phyloP scores from a whole-genome alignment of 2,113 vertebrate genomes.

The Pimephales promelas region DNA sequence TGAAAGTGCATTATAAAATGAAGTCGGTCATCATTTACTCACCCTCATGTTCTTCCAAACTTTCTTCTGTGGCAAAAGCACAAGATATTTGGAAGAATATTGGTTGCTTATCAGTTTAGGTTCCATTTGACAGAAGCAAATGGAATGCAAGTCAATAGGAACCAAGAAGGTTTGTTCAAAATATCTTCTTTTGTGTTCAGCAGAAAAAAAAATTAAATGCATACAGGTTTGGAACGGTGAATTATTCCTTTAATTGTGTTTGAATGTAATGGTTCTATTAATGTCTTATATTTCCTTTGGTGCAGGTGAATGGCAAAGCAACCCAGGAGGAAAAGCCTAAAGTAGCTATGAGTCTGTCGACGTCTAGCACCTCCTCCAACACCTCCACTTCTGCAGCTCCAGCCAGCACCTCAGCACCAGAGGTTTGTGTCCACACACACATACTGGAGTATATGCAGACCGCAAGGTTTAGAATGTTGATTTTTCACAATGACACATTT shows the following conservation, averaged over 20 bases:
- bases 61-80: background rate
- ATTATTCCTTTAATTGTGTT: too few species aligned
- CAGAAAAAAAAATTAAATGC: background rate
- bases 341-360: conserved; percentile 70
- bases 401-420: conserved; percentile 60
- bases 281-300: background rate
- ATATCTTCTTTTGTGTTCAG: background rate
- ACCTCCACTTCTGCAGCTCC: conserved; percentile 67
- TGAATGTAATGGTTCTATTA: background rate
- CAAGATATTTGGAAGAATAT: background rate
- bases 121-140: background rate
- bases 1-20: background rate
- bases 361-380: conserved; percentile 74
- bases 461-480: background rate
- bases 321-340: conserved; percentile 60
- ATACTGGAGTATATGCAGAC: background rate
- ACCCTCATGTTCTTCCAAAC: background rate
- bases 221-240: background rate
- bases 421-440: conserved; percentile 65
- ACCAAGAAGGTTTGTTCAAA: background rate
- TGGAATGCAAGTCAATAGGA: background rate
- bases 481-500: background rate
- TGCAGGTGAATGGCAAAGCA: conserved; percentile 68
- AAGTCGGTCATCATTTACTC: background rate
- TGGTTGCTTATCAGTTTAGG: background rate